Conservation (phyloP, 2,888 invertebrate genomes). For the Cerastoderma edule region DNA sequence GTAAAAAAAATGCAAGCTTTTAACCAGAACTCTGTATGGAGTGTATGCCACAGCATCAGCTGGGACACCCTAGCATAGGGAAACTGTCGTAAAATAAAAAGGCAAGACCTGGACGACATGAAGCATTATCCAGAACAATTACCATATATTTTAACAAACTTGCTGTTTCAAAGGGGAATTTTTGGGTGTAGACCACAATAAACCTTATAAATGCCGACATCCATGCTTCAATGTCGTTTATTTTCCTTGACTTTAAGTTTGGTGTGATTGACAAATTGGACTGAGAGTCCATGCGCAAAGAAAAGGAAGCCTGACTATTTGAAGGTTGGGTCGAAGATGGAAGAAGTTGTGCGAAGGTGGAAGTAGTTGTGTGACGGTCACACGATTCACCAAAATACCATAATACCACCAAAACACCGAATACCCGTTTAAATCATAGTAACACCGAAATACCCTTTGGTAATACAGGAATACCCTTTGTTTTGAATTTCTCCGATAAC, state of each 20-base stretch:
- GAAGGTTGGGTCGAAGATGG: not conserved
- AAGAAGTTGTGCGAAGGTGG: too few relatives aligned
- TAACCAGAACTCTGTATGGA: too few relatives aligned
- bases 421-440: too few relatives aligned
- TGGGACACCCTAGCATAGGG: too few relatives aligned
- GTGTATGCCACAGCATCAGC: too few relatives aligned
- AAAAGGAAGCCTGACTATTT: not conserved
- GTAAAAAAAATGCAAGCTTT: too few relatives aligned
- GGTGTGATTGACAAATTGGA: not conserved
- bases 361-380: too few relatives aligned
- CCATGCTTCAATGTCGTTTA: slow-evolving; percentile 20
- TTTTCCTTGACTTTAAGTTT: not conserved
- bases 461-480: too few relatives aligned
- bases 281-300: not conserved
- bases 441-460: too few relatives aligned
- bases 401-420: too few relatives aligned
- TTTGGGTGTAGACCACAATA: slow-evolving; percentile 23
- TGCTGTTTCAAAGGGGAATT: slow-evolving; percentile 31
- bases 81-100: slow-evolving; percentile 35
- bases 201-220: slow-evolving; percentile 34
- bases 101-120: slow-evolving; percentile 25
- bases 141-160: slow-evolving; percentile 42
- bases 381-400: too few relatives aligned
- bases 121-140: slow-evolving; percentile 32
- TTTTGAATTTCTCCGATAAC: too few relatives aligned